Base-by-base conservation (phyloP, 2,797 vertebrate genomes). In the Intellagama lesueurii region DNA sequence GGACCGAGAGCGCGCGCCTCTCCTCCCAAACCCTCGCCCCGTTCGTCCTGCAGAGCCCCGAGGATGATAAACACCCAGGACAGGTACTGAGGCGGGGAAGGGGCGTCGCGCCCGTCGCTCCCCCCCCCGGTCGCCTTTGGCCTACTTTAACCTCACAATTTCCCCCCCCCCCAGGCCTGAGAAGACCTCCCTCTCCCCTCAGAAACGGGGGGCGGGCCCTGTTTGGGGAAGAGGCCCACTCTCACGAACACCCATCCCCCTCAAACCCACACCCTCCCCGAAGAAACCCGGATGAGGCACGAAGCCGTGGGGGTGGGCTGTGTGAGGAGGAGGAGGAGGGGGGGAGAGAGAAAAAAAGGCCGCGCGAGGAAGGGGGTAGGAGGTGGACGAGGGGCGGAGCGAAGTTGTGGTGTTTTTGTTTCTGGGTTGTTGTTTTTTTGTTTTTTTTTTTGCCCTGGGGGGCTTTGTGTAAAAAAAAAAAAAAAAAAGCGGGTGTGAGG, bases 31-130 rank as follows among this genome's bases (percentile, higher is more conserved):
- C 60, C 60, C 60, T 5, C 1, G 89, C 95, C 89, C 90, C 92
- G 92, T 90, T 60, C 92, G 79, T 56, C 82, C 82, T 56, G 82
- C 94, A 90, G 92, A 96, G 92, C 92, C 94, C 93, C 91, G 91
- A 97, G 95, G 94, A 97, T 97, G 97, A 97, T 97, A 97, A 97
- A 97, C 96, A 97, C 96, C 92, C 96, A 97, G 96, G 97, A 97
- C 96, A 96, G 96, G 97, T 96, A 95, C 92, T 88, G 0, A 28
- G 17, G 93, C 11, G 82, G 30, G 16, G 5, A 2, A 2, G 82
- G 75, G 11, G 32, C 14, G 44, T 32, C 30, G 24, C 30, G 8
- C 35, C 8, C 1, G 8, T 47, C 32, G 11, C 28, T 28, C 1
- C 30, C 60, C 16, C 40, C 49, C 17, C n/a, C 4, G 6, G 26